Percentiles rank a stretch among this genome's conserved stretches.
phyloP scores from a whole-genome alignment of 2,888 invertebrate species.

The Cantharis rufa region DNA sequence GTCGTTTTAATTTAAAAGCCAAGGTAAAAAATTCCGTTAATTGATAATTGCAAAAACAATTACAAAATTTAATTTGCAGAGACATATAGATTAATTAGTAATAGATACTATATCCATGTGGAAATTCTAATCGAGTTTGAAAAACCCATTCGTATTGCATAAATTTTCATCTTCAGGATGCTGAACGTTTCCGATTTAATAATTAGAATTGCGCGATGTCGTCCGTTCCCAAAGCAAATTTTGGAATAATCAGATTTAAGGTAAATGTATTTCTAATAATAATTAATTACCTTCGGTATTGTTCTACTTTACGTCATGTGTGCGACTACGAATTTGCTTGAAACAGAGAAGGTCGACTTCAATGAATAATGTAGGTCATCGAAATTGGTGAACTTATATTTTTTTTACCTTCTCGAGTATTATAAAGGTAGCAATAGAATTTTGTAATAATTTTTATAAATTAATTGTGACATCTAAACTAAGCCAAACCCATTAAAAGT shows the following conservation, averaged over 20 bases:
- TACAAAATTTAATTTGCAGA: neutral
- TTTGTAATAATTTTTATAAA: neutral
- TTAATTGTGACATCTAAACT: neutral
- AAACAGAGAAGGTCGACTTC: constrained; percentile 29
- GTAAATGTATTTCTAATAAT: neutral
- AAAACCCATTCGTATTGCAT: neutral
- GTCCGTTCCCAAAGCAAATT: too few species aligned
- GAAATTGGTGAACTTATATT: constrained; percentile 30
- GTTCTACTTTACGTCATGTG: constrained; percentile 29
- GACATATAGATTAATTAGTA: neutral
- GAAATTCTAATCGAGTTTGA: neutral
- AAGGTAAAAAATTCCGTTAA: neutral
- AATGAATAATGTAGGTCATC: constrained; percentile 31
- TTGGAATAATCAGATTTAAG: neutral
- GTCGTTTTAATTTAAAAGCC: constrained; percentile 3
- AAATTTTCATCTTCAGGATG: neutral
- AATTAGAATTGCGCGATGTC: neutral
- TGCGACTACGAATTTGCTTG: constrained; percentile 28
- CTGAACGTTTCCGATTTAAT: neutral
- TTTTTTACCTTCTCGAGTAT: constrained; percentile 11
- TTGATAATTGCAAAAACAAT: neutral
- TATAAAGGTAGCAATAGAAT: neutral
- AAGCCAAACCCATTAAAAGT: neutral
- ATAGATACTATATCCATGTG: neutral
- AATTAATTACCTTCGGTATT: constrained; percentile 21